Evolutionary conservation across 23 tunicate genomes (phyloP).

Genomic region (Phallusia fumigata): DNA sequence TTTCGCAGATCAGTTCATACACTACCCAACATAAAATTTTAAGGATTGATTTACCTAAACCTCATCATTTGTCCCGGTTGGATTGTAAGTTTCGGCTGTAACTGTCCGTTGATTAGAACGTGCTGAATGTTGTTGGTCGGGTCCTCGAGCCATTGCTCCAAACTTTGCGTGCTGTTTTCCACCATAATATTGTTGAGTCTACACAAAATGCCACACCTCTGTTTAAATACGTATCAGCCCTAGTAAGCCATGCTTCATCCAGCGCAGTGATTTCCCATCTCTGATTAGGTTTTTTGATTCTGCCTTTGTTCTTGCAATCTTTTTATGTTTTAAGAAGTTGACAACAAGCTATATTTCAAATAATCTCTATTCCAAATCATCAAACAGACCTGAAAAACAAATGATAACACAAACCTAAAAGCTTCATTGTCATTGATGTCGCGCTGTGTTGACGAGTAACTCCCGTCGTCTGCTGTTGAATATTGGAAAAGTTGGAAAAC

Average conservation of each 20-base stretch:
- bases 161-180: background rate
- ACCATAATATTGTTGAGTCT: constrained; percentile 28
- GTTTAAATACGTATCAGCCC: background rate
- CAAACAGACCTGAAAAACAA: no score
- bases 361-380: no score
- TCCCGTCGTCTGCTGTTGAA: constrained; percentile 40
- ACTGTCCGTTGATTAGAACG: constrained; percentile 23
- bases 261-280: no score
- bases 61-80: constrained; percentile 19
- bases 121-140: constrained; percentile 34
- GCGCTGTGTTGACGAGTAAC: constrained; percentile 35
- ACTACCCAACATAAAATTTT: no score
- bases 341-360: no score
- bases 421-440: constrained; percentile 58
- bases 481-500: constrained; percentile 74
- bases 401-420: constrained; percentile 27
- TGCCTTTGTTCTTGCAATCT: no score
- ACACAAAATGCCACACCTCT: background rate
- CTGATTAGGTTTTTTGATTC: no score
- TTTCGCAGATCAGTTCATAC: no score
- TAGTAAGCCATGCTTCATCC: background rate
- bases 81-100: constrained; percentile 6
- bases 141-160: constrained; percentile 49
- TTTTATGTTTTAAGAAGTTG: no score
- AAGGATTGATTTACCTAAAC: constrained; percentile 25